Evolutionary conservation across 2,888 invertebrate genomes (phyloP), one percentile per base, ranked within the genome.

Genomic region (Brenthis hecate): DNA sequence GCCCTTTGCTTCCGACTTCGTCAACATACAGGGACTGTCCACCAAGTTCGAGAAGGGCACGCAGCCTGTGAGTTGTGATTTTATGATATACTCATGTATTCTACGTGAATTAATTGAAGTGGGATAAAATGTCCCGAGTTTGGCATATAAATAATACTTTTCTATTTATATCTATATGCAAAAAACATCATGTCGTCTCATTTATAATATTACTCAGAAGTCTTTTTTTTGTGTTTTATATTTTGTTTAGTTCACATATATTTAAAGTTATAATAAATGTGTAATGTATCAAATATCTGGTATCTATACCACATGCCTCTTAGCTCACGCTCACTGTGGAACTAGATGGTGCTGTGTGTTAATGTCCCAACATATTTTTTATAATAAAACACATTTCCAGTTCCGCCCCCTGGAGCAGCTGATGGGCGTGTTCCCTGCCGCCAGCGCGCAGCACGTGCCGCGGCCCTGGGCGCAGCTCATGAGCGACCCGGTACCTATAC

Each of bases 341-440:
- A 23, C 23, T 23, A 23, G 23, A 23, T 23, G 23, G 23, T 23
- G 23, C 23, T 23, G 23, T 19, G 19, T 19, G 19, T 23, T 23
- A 23, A 23, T 23, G 23, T 23, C 23, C 23, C 4, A 23, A 23
- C 23, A 23, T 23, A 23, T 23, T 23, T 23, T 23, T 23, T 23
- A 23, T 28, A 28, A 28, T 28, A 28, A 23, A 23, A 32, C 0
- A 13, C 13, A 47, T 19, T 89, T 89, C 23, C 85, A 97, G 96
- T 99, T 99, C 92, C 96, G 96, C 75, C 99, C 99, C 0, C 91
- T 99, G 81, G 99, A 99, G 91, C 99, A 99, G 93, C 91, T 99
- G 82, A 99, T 99, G 99, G 97, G 99, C 51, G 99, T 99, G 72
- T 99, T 99, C 89, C 99, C 99, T 63, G 99, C 99, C 14, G 99